Base-by-base conservation (phyloP, 2,888 invertebrate genomes). In the Drosophila ezoana region DNA sequence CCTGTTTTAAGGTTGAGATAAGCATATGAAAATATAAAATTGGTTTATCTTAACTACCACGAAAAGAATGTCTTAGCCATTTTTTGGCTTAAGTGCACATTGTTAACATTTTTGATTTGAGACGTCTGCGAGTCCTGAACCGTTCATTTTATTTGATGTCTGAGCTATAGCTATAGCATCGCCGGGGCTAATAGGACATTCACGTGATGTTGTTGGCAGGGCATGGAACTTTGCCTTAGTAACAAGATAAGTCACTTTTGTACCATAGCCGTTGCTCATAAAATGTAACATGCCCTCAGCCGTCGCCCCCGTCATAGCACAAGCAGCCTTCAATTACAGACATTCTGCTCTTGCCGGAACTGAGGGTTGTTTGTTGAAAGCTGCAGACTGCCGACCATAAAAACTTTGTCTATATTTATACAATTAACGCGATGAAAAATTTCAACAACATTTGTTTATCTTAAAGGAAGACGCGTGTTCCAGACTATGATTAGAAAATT, bases 371-470 rank as follows among this genome's bases (percentile, higher is more conserved):
- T 79, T 63, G 66, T 41, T 72, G 60, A 62, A 45, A 56, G 67
- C 81, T 61, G 47, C 80, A 66, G 67, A 66, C 85, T 59, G 73
- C 54, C 54, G 70, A 51, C 82, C 80, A 79, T 87, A 85, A 87
- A 87, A 87, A 86, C 71, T 77, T 83, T 70, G 68, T 72, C 83
- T 82, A 80, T 77, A 76, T 83, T 86, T 83, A 82, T 88, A 86
- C 86, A 83, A 83, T 83, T 83, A 83, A 88, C 86, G 70, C 80
- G 60, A 68, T 56, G 69, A 65, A 66, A 82, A 64, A 63, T 72
- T 59, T 76, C 61, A 60, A 51, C 67, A 69, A n/a, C 67, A 85
- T 82, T 68, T 82, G 76, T 82, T 82, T 87, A 85, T 82, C 82
- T 85, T 87, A 73, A 82, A 85, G 85, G 67, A 81, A 54, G 56